A percentile compares a stretch with the other conserved stretches of the same genome.
phyloP scores from a whole-genome alignment of 2,797 vertebrate species.

The Chaetodon trifasciatus region DNA sequence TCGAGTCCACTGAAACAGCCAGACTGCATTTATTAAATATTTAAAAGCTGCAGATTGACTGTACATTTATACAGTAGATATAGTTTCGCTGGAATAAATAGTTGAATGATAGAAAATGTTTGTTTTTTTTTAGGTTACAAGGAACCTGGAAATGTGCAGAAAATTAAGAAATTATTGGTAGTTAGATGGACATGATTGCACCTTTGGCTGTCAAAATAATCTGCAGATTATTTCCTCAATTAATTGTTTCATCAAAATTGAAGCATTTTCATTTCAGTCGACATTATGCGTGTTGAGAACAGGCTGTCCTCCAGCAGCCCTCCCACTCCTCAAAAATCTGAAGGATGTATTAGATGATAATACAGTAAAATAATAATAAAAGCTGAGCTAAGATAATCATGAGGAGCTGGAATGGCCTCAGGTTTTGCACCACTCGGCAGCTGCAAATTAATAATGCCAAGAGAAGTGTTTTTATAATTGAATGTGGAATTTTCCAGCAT shows the following conservation, averaged over 20 bases:
- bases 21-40: constrained; percentile 29
- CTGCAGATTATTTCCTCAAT: no score
- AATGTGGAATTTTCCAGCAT: neutral
- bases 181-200: no score
- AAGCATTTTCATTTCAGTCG: no score
- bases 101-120: neutral
- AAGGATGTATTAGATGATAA: neutral
- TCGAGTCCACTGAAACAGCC: constrained; percentile 33
- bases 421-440: neutral
- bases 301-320: no score
- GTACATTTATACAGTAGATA: neutral
- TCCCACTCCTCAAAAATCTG: neutral
- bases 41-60: constrained; percentile 22
- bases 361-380: neutral
- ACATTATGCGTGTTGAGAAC: no score
- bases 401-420: neutral
- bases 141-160: neutral
- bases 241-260: no score
- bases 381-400: neutral
- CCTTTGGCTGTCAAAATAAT: no score
- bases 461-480: constrained; percentile 14
- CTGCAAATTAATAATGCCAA: constrained; percentile 18
- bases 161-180: neutral
- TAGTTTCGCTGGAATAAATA: neutral
- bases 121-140: neutral